Evolutionary conservation across 2,888 invertebrate genomes (phyloP).

Genomic region (Megalurothrips usitatus): DNA sequence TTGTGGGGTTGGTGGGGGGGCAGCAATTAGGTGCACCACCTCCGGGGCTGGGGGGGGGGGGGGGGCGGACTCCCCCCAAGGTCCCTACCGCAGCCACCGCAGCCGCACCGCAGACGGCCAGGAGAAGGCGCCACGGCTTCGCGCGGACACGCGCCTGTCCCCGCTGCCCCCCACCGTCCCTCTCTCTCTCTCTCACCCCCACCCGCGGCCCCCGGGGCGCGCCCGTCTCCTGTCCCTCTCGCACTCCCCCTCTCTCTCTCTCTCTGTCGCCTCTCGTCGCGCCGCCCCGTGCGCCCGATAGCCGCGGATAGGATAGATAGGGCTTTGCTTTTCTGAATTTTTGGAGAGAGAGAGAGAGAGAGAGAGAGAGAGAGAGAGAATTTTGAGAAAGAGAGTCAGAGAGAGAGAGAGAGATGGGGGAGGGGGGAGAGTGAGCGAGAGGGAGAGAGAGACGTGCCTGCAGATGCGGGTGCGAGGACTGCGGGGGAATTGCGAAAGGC

Average conservation of each 20-base stretch:
- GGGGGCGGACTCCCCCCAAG: neutral
- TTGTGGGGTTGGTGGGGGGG: neutral
- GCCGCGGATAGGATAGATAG: neutral
- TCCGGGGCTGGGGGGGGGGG: neutral
- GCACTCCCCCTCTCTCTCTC: too few relatives aligned
- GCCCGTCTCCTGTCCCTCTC: too few relatives aligned
- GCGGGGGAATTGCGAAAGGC: neutral
- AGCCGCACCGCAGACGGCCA: neutral
- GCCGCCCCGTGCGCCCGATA: neutral
- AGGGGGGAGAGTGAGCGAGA: too few relatives aligned
- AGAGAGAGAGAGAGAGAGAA: too few relatives aligned
- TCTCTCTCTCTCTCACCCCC: too few relatives aligned
- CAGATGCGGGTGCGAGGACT: neutral
- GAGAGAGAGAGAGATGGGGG: too few relatives aligned
- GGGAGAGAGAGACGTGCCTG: too few relatives aligned
- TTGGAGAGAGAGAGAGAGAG: neutral
- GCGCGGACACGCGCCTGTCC: neutral
- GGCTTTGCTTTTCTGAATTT: slow-evolving; percentile 11
- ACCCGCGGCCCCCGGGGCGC: too few relatives aligned
- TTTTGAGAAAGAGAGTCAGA: too few relatives aligned
- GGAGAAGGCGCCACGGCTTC: neutral
- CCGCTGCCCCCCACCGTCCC: too few relatives aligned
- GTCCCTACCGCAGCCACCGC: neutral
- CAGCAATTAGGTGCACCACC: neutral
- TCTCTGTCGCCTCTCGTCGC: neutral